Percentiles rank a stretch among this genome's conserved stretches.
phyloP scores from a whole-genome alignment of 2,888 invertebrate species.

The Mantis religiosa region DNA sequence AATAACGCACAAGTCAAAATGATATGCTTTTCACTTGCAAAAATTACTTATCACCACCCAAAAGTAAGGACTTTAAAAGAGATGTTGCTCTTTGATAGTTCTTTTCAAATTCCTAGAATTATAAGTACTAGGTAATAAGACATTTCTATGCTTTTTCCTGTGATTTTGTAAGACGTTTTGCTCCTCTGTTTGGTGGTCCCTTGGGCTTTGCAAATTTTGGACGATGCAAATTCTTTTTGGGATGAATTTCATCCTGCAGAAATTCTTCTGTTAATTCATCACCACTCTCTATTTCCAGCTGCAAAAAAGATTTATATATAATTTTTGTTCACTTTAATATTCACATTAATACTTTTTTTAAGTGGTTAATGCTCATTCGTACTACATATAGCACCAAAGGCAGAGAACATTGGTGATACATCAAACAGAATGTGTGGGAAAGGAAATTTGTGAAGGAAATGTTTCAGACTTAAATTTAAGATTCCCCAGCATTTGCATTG shows the following conservation, averaged over 20 bases:
- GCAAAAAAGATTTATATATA: constrained; percentile 40
- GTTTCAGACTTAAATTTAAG: too few relatives aligned
- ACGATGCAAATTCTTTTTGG: constrained; percentile 80
- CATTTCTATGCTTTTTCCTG: constrained; percentile 13
- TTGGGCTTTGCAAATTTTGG: constrained; percentile 95
- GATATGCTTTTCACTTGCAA: not conserved
- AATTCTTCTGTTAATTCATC: constrained; percentile 86
- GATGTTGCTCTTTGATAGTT: not conserved
- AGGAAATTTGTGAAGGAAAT: too few relatives aligned
- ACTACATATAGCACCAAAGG: too few relatives aligned
- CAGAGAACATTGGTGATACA: too few relatives aligned
- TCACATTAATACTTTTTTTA: too few relatives aligned
- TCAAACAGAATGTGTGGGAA: too few relatives aligned
- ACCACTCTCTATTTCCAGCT: constrained; percentile 90
- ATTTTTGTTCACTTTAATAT: constrained; percentile 17
- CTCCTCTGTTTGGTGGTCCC: constrained; percentile 90
- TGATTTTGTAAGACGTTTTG: constrained; percentile 74
- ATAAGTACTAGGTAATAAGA: not conserved
- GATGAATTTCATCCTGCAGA: constrained; percentile 90
- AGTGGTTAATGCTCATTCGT: too few relatives aligned
- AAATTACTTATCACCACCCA: not conserved
- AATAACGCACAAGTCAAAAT: not conserved
- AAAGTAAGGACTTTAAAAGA: not conserved
- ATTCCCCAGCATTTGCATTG: too few relatives aligned
- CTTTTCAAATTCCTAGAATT: not conserved